phyloP scores from a whole-genome alignment of 2,888 invertebrate genomes.

The Drosophila birchii region DNA sequence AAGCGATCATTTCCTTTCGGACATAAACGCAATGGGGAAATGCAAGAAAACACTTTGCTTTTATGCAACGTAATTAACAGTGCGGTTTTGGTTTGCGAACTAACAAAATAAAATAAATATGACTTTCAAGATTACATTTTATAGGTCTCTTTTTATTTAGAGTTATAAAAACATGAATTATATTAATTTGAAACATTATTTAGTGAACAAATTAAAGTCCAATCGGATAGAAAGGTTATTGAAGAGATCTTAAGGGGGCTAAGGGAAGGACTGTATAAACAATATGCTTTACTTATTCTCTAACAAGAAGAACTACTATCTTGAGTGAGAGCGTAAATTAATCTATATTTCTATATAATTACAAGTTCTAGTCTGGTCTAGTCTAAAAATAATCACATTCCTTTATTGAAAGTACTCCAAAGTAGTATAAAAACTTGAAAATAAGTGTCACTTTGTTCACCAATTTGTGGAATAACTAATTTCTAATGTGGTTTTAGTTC shows the following conservation, averaged over 20 bases:
- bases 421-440: background rate
- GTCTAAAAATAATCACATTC: background rate
- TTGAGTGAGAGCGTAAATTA: background rate
- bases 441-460: background rate
- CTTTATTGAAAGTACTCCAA: background rate
- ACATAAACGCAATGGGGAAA: constrained; percentile 22
- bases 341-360: background rate
- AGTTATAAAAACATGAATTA: background rate
- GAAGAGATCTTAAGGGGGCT: background rate
- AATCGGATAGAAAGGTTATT: background rate
- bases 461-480: background rate
- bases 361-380: background rate
- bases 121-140: background rate
- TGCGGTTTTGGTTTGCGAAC: background rate
- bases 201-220: background rate
- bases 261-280: too few species aligned
- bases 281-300: background rate
- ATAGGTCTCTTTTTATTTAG: background rate
- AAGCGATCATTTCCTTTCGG: constrained; percentile 39
- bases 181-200: background rate
- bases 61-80: constrained; percentile 22
- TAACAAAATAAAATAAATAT: background rate
- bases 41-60: background rate
- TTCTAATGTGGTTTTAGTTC: background rate
- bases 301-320: background rate